phyloP scores from a whole-genome alignment of 1,140 invertebrate species.

The Arctopsyche grandis region DNA sequence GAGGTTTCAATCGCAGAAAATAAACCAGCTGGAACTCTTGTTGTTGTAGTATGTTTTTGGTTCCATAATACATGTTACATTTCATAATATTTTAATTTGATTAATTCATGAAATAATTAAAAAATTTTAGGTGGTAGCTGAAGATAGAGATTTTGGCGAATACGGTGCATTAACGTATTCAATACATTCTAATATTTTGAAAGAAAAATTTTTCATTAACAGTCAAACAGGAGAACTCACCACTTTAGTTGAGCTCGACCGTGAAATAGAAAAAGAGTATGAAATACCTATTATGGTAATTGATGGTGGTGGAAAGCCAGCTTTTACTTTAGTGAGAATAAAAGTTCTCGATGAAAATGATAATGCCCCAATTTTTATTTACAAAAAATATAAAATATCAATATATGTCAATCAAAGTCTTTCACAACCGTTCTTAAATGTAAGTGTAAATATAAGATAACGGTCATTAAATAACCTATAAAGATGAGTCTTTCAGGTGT shows the following conservation, averaged over 20 bases:
- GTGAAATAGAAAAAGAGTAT: slow-evolving; percentile 76
- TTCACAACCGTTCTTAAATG: slow-evolving; percentile 73
- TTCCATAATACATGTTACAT: not conserved
- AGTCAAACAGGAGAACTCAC: slow-evolving; percentile 78
- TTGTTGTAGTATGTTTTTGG: slow-evolving; percentile 63
- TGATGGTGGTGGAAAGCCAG: slow-evolving; percentile 81
- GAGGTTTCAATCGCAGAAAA: slow-evolving; percentile 81
- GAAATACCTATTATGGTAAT: slow-evolving; percentile 81
- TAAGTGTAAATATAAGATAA: slow-evolving; percentile 58
- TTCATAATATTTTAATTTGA: not conserved
- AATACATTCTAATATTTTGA: slow-evolving; percentile 77
- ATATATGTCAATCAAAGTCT: slow-evolving; percentile 71
- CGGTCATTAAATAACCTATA: not conserved
- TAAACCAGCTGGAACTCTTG: slow-evolving; percentile 72
- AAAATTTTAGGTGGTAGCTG: slow-evolving; percentile 70
- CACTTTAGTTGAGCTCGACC: slow-evolving; percentile 77
- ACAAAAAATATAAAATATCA: slow-evolving; percentile 78
- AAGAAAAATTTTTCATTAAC: slow-evolving; percentile 80
- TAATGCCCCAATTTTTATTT: slow-evolving; percentile 79
- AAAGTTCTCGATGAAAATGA: slow-evolving; percentile 85
- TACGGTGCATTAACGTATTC: slow-evolving; percentile 79
- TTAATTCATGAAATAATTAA: not conserved
- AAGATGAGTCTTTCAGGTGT: no score
- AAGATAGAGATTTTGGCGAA: slow-evolving; percentile 79
- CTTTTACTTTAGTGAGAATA: slow-evolving; percentile 78